Conservation (phyloP, 2,113 vertebrate genomes). For the Neodontobutis hainanensis region DNA sequence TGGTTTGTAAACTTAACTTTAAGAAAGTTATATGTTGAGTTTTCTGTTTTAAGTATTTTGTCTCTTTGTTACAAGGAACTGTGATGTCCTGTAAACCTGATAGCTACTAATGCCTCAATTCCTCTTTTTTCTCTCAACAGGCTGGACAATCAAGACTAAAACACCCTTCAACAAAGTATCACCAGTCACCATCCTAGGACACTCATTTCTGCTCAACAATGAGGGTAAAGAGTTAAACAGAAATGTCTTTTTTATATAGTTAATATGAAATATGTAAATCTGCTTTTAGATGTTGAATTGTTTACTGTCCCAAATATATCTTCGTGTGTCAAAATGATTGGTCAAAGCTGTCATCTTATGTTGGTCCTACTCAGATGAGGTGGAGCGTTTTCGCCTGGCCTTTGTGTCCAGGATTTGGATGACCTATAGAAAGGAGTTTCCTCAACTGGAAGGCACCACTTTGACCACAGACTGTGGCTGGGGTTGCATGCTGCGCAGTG, state of each 20-base stretch:
- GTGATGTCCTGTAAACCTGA: too few relatives aligned
- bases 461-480: conserved; percentile 92
- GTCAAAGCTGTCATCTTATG: neutral
- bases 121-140: conserved; percentile 59
- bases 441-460: conserved; percentile 83
- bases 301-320: too few relatives aligned
- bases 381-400: conserved; percentile 83
- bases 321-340: neutral
- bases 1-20: conserved; percentile 67
- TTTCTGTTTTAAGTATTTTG: too few relatives aligned
- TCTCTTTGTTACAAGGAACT: too few relatives aligned
- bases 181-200: conserved; percentile 83
- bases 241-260: neutral
- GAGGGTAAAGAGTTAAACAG: conserved; percentile 75
- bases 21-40: too few relatives aligned
- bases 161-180: conserved; percentile 88
- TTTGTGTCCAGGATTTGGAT: conserved; percentile 89
- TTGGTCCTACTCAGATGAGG: conserved; percentile 73
- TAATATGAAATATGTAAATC: neutral
- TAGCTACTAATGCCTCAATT: neutral
- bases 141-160: conserved; percentile 90
- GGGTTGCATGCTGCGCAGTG: conserved; percentile 93
- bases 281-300: too few relatives aligned
- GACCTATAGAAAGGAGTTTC: conserved; percentile 90
- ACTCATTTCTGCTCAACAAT: conserved; percentile 81